Evolutionary conservation across 2,113 vertebrate species (phyloP).

Genomic region (Penelope pileata): DNA sequence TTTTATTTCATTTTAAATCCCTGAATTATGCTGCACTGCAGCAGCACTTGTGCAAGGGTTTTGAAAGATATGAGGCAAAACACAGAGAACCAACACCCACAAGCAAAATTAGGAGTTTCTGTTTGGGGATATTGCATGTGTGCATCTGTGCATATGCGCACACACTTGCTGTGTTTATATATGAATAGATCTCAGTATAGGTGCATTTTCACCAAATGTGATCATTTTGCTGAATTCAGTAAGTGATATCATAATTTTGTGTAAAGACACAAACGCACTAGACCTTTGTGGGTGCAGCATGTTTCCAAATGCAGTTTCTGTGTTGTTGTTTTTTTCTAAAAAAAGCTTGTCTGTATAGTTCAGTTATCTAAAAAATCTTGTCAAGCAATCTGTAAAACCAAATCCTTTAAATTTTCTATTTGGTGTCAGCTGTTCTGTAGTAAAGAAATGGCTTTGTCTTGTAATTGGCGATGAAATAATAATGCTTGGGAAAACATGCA

Average conservation of each 20-base stretch:
- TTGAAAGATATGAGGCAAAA: background rate
- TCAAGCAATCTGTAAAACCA: slow-evolving; percentile 73
- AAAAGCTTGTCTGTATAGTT: slow-evolving; percentile 54
- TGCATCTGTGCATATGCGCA: background rate
- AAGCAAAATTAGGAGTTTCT: slow-evolving; percentile 36
- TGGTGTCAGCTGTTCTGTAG: slow-evolving; percentile 78
- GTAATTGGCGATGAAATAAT: slow-evolving; percentile 77
- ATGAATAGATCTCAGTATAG: slow-evolving; percentile 58
- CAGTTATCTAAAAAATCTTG: slow-evolving; percentile 44
- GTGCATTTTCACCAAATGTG: slow-evolving; percentile 54
- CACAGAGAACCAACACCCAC: slow-evolving; percentile 20
- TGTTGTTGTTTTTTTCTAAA: slow-evolving; percentile 22
- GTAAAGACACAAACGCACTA: slow-evolving; percentile 19
- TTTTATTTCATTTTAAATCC: slow-evolving; percentile 4
- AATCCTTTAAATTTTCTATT: slow-evolving; percentile 71
- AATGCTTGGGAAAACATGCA: slow-evolving; percentile 75
- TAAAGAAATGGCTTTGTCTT: slow-evolving; percentile 75
- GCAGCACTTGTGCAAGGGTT: slow-evolving; percentile 39
- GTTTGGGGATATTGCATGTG: background rate
- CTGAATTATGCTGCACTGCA: slow-evolving; percentile 19
- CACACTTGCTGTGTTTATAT: slow-evolving; percentile 54
- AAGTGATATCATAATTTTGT: slow-evolving; percentile 52
- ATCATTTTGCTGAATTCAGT: slow-evolving; percentile 50
- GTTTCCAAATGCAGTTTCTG: slow-evolving; percentile 73
- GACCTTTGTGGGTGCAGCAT: slow-evolving; percentile 57